A percentile compares a stretch with the other conserved stretches of the same genome.
Evolutionary conservation across 2,888 invertebrate genomes (phyloP).

Genomic region (Sarcophaga subvicina): DNA sequence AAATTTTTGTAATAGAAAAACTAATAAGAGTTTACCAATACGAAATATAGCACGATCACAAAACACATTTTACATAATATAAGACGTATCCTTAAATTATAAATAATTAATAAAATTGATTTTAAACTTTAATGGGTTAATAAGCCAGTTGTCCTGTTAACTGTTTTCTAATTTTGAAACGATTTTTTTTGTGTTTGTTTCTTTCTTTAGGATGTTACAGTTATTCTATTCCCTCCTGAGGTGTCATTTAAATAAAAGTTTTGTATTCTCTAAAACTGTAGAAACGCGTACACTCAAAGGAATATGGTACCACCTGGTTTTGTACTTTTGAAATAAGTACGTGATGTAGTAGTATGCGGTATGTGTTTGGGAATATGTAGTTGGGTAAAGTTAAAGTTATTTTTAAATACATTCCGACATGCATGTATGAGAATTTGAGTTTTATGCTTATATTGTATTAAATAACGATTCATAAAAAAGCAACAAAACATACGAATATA

Average conservation of each 20-base stretch:
- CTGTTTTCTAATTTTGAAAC: too few species aligned
- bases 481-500: neutral
- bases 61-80: too few species aligned
- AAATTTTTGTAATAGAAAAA: too few species aligned
- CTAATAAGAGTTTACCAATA: too few species aligned
- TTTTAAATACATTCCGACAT: slow-evolving; percentile 13
- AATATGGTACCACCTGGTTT: slow-evolving; percentile 50
- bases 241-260: slow-evolving; percentile 44
- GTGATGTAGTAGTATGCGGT: slow-evolving; percentile 38
- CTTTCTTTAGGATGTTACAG: neutral
- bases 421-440: too few species aligned
- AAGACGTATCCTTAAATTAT: too few species aligned
- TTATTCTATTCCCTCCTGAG: slow-evolving; percentile 21
- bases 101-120: too few species aligned
- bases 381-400: slow-evolving; percentile 27
- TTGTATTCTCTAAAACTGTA: slow-evolving; percentile 18
- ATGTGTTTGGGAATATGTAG: slow-evolving; percentile 19
- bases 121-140: too few species aligned
- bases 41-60: too few species aligned
- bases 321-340: slow-evolving; percentile 51
- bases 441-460: too few species aligned
- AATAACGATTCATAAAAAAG: neutral
- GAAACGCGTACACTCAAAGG: neutral
- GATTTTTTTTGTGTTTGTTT: too few species aligned
- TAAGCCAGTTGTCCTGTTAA: too few species aligned